Percentiles rank a stretch among this genome's conserved stretches.
phyloP scores from a whole-genome alignment of 1,140 invertebrate genomes.

The Eurosta solidaginis region DNA sequence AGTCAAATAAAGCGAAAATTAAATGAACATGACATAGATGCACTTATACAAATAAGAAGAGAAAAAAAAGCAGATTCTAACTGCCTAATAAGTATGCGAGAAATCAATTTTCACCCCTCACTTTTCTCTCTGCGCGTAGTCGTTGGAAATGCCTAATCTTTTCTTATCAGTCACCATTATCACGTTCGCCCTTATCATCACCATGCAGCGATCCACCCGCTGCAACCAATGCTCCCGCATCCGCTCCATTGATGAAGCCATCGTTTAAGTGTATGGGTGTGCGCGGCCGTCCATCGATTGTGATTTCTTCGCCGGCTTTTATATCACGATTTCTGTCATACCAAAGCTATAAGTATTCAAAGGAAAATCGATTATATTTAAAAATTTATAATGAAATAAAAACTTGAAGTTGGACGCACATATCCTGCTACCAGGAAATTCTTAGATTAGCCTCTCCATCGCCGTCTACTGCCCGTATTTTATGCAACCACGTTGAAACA shows the following conservation, averaged over 20 bases:
- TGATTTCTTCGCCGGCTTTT: slow-evolving; percentile 72
- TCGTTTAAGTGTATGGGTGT: slow-evolving; percentile 71
- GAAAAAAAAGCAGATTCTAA: too few species aligned
- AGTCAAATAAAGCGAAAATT: slow-evolving; percentile 19
- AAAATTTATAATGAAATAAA: too few species aligned
- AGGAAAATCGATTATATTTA: too few species aligned
- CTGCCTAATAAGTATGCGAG: too few species aligned
- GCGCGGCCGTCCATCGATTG: slow-evolving; percentile 68
- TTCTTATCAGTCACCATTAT: slow-evolving; percentile 61
- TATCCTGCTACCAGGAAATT: slow-evolving; percentile 72
- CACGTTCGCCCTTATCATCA: slow-evolving; percentile 62
- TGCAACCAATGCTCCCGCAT: slow-evolving; percentile 42
- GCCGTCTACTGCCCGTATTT: slow-evolving; percentile 70
- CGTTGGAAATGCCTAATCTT: too few species aligned
- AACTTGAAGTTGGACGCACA: too few species aligned
- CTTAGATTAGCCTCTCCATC: slow-evolving; percentile 73
- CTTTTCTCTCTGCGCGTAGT: too few species aligned
- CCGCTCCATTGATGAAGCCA: slow-evolving; percentile 39
- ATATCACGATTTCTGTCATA: slow-evolving; percentile 80
- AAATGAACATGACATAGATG: background rate
- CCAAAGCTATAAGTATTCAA: slow-evolving; percentile 79
- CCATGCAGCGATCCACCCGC: background rate
- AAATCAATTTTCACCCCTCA: too few species aligned
- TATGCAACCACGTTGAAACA: slow-evolving; percentile 79
- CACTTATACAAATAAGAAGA: too few species aligned